Percentiles rank a stretch among this genome's conserved stretches.
Evolutionary conservation across 2,888 invertebrate species (phyloP).

Genomic region (Sphaeridia pumilis): DNA sequence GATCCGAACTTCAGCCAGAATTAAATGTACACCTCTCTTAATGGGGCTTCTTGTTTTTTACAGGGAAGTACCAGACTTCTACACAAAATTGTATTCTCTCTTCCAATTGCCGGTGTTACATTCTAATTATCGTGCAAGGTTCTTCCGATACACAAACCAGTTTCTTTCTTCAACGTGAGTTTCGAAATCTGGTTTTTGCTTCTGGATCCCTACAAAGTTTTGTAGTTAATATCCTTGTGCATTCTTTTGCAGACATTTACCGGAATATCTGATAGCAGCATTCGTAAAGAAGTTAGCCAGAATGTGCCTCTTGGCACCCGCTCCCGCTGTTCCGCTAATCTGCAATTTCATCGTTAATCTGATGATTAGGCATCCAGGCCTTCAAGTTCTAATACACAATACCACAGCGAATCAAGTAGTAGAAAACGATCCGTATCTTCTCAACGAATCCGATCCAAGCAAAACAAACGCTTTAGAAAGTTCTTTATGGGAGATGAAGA

Average conservation of each 20-base stretch:
- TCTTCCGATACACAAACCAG: slow-evolving; percentile 76
- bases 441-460: slow-evolving; percentile 65
- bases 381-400: slow-evolving; percentile 41
- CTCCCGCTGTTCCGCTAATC: slow-evolving; percentile 63
- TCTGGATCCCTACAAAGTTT: neutral
- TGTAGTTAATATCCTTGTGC: neutral
- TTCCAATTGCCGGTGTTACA: slow-evolving; percentile 83
- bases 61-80: slow-evolving; percentile 85
- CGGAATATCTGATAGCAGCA: slow-evolving; percentile 80
- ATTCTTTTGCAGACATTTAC: slow-evolving; percentile 58
- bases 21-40: neutral
- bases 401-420: slow-evolving; percentile 24
- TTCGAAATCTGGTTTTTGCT: neutral
- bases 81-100: slow-evolving; percentile 86
- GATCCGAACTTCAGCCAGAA: neutral
- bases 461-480: slow-evolving; percentile 73
- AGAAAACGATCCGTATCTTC: slow-evolving; percentile 66
- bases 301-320: slow-evolving; percentile 68
- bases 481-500: slow-evolving; percentile 83
- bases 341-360: slow-evolving; percentile 76
- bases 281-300: slow-evolving; percentile 82
- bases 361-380: slow-evolving; percentile 68
- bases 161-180: slow-evolving; percentile 84
- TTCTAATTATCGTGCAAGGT: slow-evolving; percentile 74
- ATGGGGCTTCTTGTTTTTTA: slow-evolving; percentile 6